Evolutionary conservation across 2,113 vertebrate genomes (phyloP), one percentile per base, ranked within the genome.

Genomic region (Monopterus albus): DNA sequence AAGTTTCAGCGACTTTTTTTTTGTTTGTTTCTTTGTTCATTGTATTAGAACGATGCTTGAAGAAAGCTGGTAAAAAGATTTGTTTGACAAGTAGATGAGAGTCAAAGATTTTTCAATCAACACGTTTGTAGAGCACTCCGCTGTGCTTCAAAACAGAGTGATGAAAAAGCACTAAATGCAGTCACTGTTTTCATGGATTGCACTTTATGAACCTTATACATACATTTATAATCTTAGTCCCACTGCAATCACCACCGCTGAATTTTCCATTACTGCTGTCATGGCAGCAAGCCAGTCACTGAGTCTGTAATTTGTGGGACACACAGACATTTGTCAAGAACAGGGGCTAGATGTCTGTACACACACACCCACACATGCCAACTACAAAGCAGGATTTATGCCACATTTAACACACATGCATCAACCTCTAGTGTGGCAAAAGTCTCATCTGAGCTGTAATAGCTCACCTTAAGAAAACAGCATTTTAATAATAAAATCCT

Each of bases 61-160:
- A 18, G 35, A 38, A 69, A 65, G 58, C 68, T 67, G 29, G 38
- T 52, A 60, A 83, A 81, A 82, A 81, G 62, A 73, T 81, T 75
- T 72, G 64, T 87, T 79, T 81, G 60, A 79, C 68, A 85, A 74
- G 60, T 68, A 58, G 31, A 81, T 78, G 72, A 50, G 67, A 75
- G 64, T 68, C 79, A 75, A 81, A 75, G 83, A 75, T 52, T 85
- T 86, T 75, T 84, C 79, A 86, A 87, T 91, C 87, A 87, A 62
- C 58, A 40, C 35, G 67, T 86, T 87, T 87, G 72, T 29, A 1
- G 9, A 81, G 72, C 80, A 89, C 85, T 90, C 79, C 55, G 12
- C 25, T 35, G 21, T 63, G 79, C 76, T 85, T 72, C 18, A 68
- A 79, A 76, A 76, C 67, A 43, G 55, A 72, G 51, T 70, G 81